phyloP scores from a whole-genome alignment of 1,140 invertebrate genomes.

The roundworm (Caenorhabditis elegans) region WBcel235 BX284605.5:12611501-12612000 shows the following conservation, averaged over 20 bases:
- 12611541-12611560: constrained; percentile 56
- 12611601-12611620: constrained; percentile 57
- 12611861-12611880: too few species aligned
- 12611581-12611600: constrained; percentile 47
- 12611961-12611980: constrained; percentile 93
- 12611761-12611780: constrained; percentile 46
- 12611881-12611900: constrained; percentile 97
- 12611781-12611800: constrained; percentile 54
- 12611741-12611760: constrained; percentile 7
- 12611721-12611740: too few species aligned
- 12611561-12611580: constrained; percentile 58
- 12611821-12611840: constrained; percentile 48
- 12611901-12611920: constrained; percentile 96
- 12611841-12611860: neutral
- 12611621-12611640: constrained; percentile 52
- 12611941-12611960: constrained; percentile 82
- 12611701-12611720: too few species aligned
- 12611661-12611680: too few species aligned
- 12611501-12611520: constrained; percentile 55
- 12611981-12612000: constrained; percentile 85
- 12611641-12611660: neutral
- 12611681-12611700: too few species aligned
- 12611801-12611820: constrained; percentile 53
- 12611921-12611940: constrained; percentile 90
- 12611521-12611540: constrained; percentile 59